phyloP scores from a whole-genome alignment of 2,797 vertebrate species.

The Intellagama lesueurii region DNA sequence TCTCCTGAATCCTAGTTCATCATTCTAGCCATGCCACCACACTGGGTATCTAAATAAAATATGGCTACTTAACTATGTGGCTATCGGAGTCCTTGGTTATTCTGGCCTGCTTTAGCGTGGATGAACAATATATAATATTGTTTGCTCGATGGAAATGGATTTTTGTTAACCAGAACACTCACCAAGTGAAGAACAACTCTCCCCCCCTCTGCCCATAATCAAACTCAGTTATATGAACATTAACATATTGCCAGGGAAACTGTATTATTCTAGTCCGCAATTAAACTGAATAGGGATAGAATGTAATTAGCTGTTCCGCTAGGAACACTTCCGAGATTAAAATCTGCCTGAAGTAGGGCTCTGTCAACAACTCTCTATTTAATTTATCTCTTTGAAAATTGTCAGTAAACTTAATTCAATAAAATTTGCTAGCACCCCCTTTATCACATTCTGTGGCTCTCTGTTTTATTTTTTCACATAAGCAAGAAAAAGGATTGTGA shows the following conservation, averaged over 20 bases:
- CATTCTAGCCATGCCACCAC: no score
- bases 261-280: constrained; percentile 18
- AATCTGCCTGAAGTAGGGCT: constrained; percentile 23
- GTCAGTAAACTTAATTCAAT: constrained; percentile 18
- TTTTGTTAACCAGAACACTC: not conserved
- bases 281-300: constrained; percentile 26
- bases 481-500: not conserved
- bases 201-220: not conserved
- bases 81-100: not conserved
- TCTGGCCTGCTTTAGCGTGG: not conserved
- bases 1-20: no score
- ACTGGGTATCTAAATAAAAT: no score
- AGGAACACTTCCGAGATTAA: constrained; percentile 19
- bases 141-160: not conserved
- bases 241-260: constrained; percentile 28
- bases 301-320: constrained; percentile 34
- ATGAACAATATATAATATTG: not conserved
- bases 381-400: constrained; percentile 29
- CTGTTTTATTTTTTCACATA: constrained; percentile 8
- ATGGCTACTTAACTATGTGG: no score
- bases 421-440: constrained; percentile 4
- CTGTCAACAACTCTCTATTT: constrained; percentile 10
- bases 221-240: not conserved
- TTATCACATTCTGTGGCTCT: not conserved
- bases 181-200: constrained; percentile 3